Evolutionary conservation across 2,888 invertebrate genomes (phyloP), one percentile per base, ranked within the genome.

Genomic region (Mesochorus sp.): DNA sequence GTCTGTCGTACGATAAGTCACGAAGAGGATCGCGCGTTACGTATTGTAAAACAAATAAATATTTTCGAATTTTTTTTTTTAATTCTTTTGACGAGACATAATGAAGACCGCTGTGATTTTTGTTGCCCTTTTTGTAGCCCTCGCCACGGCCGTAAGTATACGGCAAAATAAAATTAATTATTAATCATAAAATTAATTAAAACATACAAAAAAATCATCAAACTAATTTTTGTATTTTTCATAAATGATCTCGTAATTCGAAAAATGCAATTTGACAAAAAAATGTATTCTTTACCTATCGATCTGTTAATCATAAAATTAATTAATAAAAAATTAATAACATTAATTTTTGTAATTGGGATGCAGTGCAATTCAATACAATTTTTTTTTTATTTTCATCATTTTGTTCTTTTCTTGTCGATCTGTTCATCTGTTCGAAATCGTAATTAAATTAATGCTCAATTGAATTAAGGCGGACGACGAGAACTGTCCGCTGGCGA

Each of bases 401-500:
- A 31, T 49, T 19, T 12, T 26, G 34, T n/a, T 53, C 57, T 21
- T 8, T 5, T 12, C 28, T 14, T 6, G n/a, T 2, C n/a, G 24
- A 31, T 34, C 19, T 8, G 17, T 31, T 31, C 5, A 12, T 1
- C 42, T 12, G 6, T 2, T 2, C n/a, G n/a, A n/a, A n/a, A 26
- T 24, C n/a, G 24, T 10, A n/a, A n/a, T n/a, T 2, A 26, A 8
- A 39, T 39, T 26, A 24, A 24, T 14, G n/a, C 14, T 39, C 39
- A 1, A 44, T 10, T 19, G 8, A 21, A 34, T 34, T 44, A 26
- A 79, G 74, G 47, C 55, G 3, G 62, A 51, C 24, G 61, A 28
- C 2, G 67, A 59, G 2, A 37, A 70, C 0, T 81, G 81, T 64
- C 79, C 76, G 10, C 8, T 81, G 5, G 59, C 6, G 6, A 44